Base-by-base conservation (phyloP, 2,888 invertebrate genomes). In the Stegophylla sp. region DNA sequence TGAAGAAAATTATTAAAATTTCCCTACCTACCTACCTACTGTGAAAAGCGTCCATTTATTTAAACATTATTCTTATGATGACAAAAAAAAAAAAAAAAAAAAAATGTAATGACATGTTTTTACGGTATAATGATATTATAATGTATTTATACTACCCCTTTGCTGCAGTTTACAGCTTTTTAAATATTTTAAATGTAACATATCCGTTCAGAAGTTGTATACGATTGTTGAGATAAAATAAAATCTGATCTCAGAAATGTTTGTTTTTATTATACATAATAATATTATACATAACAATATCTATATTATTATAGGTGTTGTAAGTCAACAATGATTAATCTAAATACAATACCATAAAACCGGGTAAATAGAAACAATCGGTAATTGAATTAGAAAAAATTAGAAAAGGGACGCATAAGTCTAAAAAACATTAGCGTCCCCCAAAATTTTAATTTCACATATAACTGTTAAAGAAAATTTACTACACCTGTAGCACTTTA, bases 171-270 rank as follows among this genome's bases (percentile, higher is more conserved):
- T 43, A 66, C 64, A 66, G 64, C 53, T 76, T 75, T 61, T 51
- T 64, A 43, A 41, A 51, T 63, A 43, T 66, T 66, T 66, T 66
- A 53, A 66, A 64, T 63, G 64, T 77, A 77, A 77, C 77, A 69
- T 69, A 69, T 77, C 77, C 67, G 77, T 77, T 77, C 77, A 69
- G 67, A 77, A 59, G 59, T 77, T 77, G 77, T 77, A 77, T 77
- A 77, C 77, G 77, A 77, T 67, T 77, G 77, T 77, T 77, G 67
- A 20, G 77, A 77, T 77, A 20, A 69, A 77, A 77, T 77, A 77
- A 69, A 77, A 77, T 69, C 77, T 77, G 77, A 77, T 77, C 77
- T 77, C 77, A 59, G 59, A 56, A 77, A 45, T 23, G 64, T 23
- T 82, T 72, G 26, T 77, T 76, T 76, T 76, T 53, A 53, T 76